phyloP scores from a whole-genome alignment of 2,797 vertebrate species.

The Percopsis omiscomaycus region DNA sequence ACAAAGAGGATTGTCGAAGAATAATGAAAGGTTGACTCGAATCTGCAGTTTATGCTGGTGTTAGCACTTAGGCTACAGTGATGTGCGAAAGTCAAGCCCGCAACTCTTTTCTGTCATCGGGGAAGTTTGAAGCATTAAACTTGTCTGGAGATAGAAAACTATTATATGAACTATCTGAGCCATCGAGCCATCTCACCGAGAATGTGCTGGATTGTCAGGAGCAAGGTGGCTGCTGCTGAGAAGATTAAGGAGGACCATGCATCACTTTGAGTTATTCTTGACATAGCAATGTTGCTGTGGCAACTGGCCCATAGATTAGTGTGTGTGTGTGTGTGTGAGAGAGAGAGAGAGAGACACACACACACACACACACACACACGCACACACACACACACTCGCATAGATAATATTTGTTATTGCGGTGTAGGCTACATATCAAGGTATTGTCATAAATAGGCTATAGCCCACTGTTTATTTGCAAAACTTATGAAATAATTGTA shows the following conservation, averaged over 20 bases:
- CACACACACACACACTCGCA: too few species aligned
- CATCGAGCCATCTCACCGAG: conserved; percentile 8
- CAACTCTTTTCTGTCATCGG: too few species aligned
- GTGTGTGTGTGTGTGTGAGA: conserved; percentile 23
- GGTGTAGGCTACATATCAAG: too few species aligned
- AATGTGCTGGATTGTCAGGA: conserved; percentile 33
- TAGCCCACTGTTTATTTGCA: too few species aligned
- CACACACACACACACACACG: not conserved
- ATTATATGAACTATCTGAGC: not conserved
- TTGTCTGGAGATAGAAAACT: not conserved
- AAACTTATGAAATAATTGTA: too few species aligned
- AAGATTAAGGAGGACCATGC: conserved; percentile 40
- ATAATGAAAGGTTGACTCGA: conserved; percentile 25
- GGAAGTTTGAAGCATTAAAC: not conserved
- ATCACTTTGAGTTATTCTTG: conserved; percentile 68
- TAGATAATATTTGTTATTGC: too few species aligned
- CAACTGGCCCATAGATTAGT: conserved; percentile 62
- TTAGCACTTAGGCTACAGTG: too few species aligned
- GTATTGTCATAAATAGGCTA: too few species aligned
- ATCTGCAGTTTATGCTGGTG: too few species aligned
- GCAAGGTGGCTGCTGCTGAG: conserved; percentile 31
- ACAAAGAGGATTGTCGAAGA: not conserved
- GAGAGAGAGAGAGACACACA: not conserved
- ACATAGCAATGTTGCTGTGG: conserved; percentile 74
- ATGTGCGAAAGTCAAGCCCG: too few species aligned